Conservation (phyloP, 2,888 invertebrate species). For the Phoronis australis region DNA sequence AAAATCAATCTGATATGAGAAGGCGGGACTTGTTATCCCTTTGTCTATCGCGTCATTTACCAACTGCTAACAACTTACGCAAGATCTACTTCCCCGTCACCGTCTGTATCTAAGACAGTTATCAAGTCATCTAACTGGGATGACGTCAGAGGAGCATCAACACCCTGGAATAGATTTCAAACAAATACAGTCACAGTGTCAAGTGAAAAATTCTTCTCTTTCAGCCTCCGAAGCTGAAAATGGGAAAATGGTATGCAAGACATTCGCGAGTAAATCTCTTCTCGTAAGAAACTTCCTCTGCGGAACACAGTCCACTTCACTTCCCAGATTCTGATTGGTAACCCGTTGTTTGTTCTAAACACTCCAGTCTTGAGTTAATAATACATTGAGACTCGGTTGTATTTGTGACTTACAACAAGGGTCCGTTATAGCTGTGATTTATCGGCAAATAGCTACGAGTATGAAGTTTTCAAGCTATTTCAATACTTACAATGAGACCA, state of each 20-base stretch:
- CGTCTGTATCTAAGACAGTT: conserved; percentile 24
- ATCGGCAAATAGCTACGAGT: neutral
- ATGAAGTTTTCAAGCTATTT: neutral
- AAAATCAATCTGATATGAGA: no score
- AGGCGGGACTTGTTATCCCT: no score
- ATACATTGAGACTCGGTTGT: neutral
- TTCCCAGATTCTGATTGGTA: no score
- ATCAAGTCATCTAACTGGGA: conserved; percentile 29
- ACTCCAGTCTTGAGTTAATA: neutral
- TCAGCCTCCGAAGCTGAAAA: no score
- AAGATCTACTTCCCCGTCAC: conserved; percentile 31
- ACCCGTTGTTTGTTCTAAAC: neutral
- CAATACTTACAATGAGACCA: conserved; percentile 30
- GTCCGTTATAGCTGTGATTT: no score
- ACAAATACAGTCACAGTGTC: neutral
- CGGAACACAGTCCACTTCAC: no score
- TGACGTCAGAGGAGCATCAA: conserved; percentile 27
- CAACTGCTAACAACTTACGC: no score
- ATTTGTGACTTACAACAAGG: no score
- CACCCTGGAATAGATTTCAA: conserved; percentile 16
- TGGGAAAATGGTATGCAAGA: neutral
- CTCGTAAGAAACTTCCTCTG: no score
- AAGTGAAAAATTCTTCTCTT: neutral
- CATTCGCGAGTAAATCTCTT: no score
- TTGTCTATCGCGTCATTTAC: no score